Percentiles rank a stretch among this genome's conserved stretches.
Conservation (phyloP, 2,113 vertebrate species). For the Arenaria interpres region DNA sequence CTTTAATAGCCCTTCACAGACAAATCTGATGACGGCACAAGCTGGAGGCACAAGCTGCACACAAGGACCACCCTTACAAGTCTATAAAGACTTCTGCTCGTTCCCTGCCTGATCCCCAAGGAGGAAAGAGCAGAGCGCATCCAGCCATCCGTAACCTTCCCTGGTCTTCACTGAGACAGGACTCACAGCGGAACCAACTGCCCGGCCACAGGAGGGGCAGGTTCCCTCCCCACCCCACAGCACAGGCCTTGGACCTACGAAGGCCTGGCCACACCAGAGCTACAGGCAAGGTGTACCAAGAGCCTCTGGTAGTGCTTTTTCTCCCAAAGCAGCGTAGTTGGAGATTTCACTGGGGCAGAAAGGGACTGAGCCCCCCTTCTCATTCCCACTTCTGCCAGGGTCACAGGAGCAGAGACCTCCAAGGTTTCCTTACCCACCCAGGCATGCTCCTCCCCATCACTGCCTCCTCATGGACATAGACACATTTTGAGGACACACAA, state of each 20-base stretch:
- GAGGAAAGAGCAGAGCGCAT: neutral
- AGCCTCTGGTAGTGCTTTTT: neutral
- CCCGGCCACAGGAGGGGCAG: neutral
- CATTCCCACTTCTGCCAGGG: neutral
- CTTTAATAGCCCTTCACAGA: neutral
- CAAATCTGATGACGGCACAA: neutral
- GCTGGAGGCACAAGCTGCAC: neutral
- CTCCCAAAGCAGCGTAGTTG: fast-evolving
- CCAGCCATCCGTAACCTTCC: neutral
- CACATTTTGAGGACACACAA: fast-evolving
- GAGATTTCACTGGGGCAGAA: neutral
- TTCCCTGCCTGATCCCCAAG: neutral
- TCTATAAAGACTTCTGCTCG: neutral
- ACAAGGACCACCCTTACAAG: neutral
- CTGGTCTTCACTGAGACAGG: neutral
- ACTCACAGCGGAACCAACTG: neutral
- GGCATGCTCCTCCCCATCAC: fast-evolving
- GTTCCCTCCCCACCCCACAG: neutral
- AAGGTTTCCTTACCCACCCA: neutral
- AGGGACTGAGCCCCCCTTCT: neutral
- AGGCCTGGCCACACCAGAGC: neutral
- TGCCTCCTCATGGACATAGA: neutral
- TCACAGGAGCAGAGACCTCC: neutral
- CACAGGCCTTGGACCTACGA: fast-evolving
- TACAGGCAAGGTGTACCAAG: too few species aligned